Percentiles rank a stretch among this genome's conserved stretches.
Evolutionary conservation across 2,797 vertebrate genomes (phyloP).

Genomic region (Sardinella longiceps): DNA sequence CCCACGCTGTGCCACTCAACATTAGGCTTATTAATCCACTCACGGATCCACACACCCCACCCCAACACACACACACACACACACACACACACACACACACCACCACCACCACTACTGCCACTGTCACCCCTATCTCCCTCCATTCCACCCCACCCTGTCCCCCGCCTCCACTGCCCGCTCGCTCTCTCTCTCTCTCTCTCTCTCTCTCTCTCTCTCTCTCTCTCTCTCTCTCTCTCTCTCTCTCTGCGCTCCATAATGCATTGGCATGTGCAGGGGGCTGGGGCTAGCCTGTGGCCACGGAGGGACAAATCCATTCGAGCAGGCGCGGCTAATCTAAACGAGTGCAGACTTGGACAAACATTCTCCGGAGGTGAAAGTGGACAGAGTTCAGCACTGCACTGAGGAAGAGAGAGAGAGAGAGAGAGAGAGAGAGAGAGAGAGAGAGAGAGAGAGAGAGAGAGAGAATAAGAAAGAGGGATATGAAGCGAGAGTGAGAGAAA

Average conservation of each 20-base stretch:
- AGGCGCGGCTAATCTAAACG: constrained; percentile 58
- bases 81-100: constrained; percentile 54
- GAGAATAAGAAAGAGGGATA: not conserved
- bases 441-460: not conserved
- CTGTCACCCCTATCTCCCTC: not conserved
- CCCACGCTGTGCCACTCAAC: constrained; percentile 63
- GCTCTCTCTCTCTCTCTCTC: no score
- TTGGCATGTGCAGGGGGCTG: constrained; percentile 66
- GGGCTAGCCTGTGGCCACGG: constrained; percentile 66
- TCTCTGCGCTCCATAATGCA: constrained; percentile 51
- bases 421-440: not conserved
- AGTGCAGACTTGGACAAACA: constrained; percentile 67
- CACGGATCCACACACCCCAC: constrained; percentile 39
- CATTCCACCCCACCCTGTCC: constrained; percentile 29
- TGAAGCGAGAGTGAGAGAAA: not conserved
- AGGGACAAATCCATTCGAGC: constrained; percentile 71
- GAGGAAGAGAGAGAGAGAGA: not conserved
- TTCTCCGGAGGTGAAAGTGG: constrained; percentile 57
- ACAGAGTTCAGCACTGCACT: constrained; percentile 29
- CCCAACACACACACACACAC: constrained; percentile 46
- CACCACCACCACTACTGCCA: not conserved
- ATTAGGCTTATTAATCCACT: constrained; percentile 69
- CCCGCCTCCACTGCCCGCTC: no score
- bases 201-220: no score
- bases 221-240: no score